Base-by-base conservation (phyloP, 2,113 vertebrate genomes). In the Cyanoderma ruficeps region DNA sequence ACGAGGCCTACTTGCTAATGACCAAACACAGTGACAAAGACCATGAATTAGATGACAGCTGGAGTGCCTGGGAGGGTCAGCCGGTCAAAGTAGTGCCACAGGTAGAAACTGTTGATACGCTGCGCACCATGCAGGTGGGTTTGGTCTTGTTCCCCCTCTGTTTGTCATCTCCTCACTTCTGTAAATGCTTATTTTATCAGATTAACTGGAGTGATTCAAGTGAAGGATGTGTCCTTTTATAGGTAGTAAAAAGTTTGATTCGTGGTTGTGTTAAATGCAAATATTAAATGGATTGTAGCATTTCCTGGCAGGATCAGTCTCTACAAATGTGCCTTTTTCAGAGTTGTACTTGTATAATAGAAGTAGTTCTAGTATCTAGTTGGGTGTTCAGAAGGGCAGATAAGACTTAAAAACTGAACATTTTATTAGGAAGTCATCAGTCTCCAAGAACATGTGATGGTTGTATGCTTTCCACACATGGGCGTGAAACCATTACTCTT, bases 51-150 rank as follows among this genome's bases (percentile, higher is more conserved):
- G 97, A 96, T 25, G 97, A 97, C 42, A 90, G 96, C 72, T 99
- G 99, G 99, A 97, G 97, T 35, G 70, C 89, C 0, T 99, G 99
- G 99, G 98, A 98, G 5, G 98, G 98, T 6, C 97, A 96, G 33
- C 96, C 97, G 0, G 92, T 99, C 93, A 99, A 99, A 97, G 95
- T 99, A 8, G 98, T 99, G 78, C 99, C 99, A 28, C 98, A 99
- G 78, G 98, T 98, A 96, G 99, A 99, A 96, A 99, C 99, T 0
- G 98, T 98, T 19, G 99, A 99, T 84, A 99, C 99, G 1, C 98
- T 99, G 76, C 98, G 98, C 39, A 98, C 98, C 77, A 99, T 99
- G 99, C 98, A 99, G 98, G 99, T 99, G 60, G 47, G 84, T 23
- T 87, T 69, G 20, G 14, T 56, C 22, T 28, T 44, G 9, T 31